Conservation (phyloP, 1,140 invertebrate species). For the Charaxes varanes region DNA sequence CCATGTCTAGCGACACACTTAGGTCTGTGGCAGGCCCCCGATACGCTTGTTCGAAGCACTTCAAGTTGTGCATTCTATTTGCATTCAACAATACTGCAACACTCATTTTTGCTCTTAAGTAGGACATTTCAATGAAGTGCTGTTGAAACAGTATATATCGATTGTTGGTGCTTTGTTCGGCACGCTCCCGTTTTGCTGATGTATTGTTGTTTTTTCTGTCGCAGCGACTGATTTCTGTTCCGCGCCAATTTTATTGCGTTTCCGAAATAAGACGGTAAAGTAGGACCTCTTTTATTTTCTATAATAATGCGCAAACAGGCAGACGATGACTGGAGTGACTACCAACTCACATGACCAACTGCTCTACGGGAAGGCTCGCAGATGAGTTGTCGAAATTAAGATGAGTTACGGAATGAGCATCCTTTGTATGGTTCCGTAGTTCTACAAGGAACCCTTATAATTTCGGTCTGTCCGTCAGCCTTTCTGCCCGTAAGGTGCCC, state of each 20-base stretch:
- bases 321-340: too few relatives aligned
- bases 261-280: too few relatives aligned
- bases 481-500: too few relatives aligned
- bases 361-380: too few relatives aligned
- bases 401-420: too few relatives aligned
- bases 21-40: slow-evolving; percentile 28
- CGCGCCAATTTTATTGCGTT: not conserved
- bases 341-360: too few relatives aligned
- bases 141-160: slow-evolving; percentile 30
- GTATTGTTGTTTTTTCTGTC: slow-evolving; percentile 27
- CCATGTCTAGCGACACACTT: too few relatives aligned
- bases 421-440: too few relatives aligned
- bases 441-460: too few relatives aligned
- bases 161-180: slow-evolving; percentile 36
- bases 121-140: slow-evolving; percentile 43
- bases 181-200: slow-evolving; percentile 25
- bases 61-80: slow-evolving; percentile 58
- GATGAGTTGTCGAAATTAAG: too few relatives aligned
- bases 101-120: slow-evolving; percentile 62
- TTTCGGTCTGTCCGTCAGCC: too few relatives aligned
- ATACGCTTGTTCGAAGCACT: slow-evolving; percentile 52
- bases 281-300: not conserved
- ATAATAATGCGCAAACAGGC: too few relatives aligned
- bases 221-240: slow-evolving; percentile 7
- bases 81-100: slow-evolving; percentile 51